These are phyloP conservation scores for Rhimphoctona megacephalus DNA, from an alignment of 2,888 invertebrate genomes.

Conservation along the genomic window DNA sequence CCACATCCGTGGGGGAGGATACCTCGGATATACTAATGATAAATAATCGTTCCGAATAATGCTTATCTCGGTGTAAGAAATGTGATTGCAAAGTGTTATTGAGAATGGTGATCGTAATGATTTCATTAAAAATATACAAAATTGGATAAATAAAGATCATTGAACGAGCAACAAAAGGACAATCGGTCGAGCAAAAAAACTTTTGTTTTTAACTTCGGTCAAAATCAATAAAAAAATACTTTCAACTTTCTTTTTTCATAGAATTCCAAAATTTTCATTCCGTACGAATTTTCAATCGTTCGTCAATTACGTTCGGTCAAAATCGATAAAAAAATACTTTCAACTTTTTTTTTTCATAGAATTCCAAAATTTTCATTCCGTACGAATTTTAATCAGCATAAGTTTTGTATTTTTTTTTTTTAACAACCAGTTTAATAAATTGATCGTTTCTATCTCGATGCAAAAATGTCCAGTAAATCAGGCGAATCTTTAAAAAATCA, in stretches of 20 bases:
- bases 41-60: conserved; percentile 31
- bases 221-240: background rate
- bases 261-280: background rate
- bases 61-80: conserved; percentile 32
- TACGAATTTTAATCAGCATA: background rate
- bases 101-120: background rate
- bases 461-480: background rate
- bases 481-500: background rate
- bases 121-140: conserved; percentile 4
- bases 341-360: background rate
- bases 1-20: background rate
- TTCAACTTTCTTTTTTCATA: background rate
- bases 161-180: background rate
- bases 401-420: background rate
- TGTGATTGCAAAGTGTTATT: conserved; percentile 13
- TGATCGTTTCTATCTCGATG: too few species aligned
- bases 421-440: too few species aligned
- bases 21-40: conserved; percentile 24
- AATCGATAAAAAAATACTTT: background rate
- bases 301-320: too few species aligned
- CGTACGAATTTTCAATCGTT: too few species aligned
- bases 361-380: background rate
- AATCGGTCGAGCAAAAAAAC: background rate
- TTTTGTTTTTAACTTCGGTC: background rate
- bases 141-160: background rate